Conservation (phyloP, 92 coral and sea anemone genomes). For the Micromussa lordhowensis region DNA sequence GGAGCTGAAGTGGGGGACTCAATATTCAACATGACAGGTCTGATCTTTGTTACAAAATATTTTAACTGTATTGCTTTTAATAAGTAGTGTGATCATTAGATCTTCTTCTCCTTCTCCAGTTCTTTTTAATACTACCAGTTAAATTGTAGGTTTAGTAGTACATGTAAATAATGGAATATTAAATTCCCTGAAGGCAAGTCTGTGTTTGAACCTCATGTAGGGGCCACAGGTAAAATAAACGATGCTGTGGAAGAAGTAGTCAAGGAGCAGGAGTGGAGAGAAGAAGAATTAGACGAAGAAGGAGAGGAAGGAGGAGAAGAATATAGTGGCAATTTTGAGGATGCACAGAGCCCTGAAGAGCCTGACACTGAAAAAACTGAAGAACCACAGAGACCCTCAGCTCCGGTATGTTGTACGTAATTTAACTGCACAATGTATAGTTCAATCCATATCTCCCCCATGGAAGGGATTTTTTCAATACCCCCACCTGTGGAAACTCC, state of each 20-base stretch:
- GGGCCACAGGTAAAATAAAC: conserved; percentile 24
- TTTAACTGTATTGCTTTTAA: background rate
- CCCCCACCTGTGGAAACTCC: no score
- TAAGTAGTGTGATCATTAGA: no score
- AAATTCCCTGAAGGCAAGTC: background rate
- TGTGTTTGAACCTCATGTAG: background rate
- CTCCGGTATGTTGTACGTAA: conserved; percentile 33
- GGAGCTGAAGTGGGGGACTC: conserved; percentile 96
- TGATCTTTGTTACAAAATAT: background rate
- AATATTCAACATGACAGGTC: conserved; percentile 91
- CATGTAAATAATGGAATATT: background rate
- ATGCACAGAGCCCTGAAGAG: conserved; percentile 37
- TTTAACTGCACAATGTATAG: no score
- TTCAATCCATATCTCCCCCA: no score
- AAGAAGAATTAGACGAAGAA: background rate
- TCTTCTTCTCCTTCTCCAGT: no score
- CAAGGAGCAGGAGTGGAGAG: background rate
- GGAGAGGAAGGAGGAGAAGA: conserved; percentile 38
- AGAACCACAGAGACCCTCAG: conserved; percentile 44
- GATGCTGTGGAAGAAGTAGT: conserved; percentile 13
- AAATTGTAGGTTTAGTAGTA: background rate
- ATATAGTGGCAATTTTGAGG: conserved; percentile 85
- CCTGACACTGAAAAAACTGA: background rate
- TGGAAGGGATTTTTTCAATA: no score
- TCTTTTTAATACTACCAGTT: no score